Percentiles rank a stretch among this genome's conserved stretches.
Conservation (phyloP, 2,797 vertebrate genomes). For the Trematomus bernacchii region DNA sequence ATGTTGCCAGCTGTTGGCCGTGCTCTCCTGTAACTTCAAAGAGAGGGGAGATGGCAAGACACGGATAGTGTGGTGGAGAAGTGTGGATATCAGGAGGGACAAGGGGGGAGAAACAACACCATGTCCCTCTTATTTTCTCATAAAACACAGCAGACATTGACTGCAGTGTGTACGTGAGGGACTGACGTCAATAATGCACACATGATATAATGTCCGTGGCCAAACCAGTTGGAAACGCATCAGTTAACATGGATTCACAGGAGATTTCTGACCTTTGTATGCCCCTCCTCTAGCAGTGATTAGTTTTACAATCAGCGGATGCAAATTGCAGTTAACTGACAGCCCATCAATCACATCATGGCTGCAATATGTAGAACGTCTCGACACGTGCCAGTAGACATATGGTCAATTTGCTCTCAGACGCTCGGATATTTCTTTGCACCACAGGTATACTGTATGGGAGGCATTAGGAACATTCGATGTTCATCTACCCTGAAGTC, state of each 20-base stretch:
- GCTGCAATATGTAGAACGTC: slow-evolving; percentile 61
- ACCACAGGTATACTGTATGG: slow-evolving; percentile 14
- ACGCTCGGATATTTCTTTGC: slow-evolving; percentile 35
- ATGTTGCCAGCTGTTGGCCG: slow-evolving; percentile 54
- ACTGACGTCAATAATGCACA: slow-evolving; percentile 38
- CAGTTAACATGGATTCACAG: slow-evolving; percentile 39
- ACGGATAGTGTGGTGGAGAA: slow-evolving; percentile 36
- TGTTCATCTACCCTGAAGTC: slow-evolving; percentile 34
- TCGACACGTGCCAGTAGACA: slow-evolving; percentile 43
- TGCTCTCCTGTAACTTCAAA: slow-evolving; percentile 61
- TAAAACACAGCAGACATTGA: slow-evolving; percentile 25
- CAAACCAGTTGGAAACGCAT: slow-evolving; percentile 38
- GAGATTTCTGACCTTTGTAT: slow-evolving; percentile 47
- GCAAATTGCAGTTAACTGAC: slow-evolving; percentile 76
- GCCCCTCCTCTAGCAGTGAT: slow-evolving; percentile 61
- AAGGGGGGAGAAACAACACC: slow-evolving; percentile 21
- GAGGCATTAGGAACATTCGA: slow-evolving; percentile 40
- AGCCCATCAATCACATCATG: slow-evolving; percentile 71
- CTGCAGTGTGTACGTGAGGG: slow-evolving; percentile 39
- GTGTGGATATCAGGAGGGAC: slow-evolving; percentile 32
- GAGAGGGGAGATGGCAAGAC: slow-evolving; percentile 22
- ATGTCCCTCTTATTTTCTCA: slow-evolving; percentile 45
- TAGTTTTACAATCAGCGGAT: slow-evolving; percentile 72
- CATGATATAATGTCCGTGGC: slow-evolving; percentile 11
- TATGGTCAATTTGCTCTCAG: slow-evolving; percentile 50